Evolutionary conservation across 2,888 invertebrate genomes (phyloP), one percentile per base, ranked within the genome.

Genomic region (Eupelmus urozonus): DNA sequence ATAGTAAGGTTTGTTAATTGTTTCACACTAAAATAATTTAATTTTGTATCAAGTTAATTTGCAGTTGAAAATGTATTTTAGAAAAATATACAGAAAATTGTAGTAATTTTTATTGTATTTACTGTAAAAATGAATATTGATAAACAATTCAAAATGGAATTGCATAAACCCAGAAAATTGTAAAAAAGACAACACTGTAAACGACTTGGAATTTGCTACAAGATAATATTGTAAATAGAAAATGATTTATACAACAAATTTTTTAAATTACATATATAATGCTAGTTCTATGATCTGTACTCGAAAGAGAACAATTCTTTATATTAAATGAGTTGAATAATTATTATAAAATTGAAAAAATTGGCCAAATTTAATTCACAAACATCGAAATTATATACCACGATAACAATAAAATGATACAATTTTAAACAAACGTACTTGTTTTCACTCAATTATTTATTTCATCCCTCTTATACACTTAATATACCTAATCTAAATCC

Each of bases 221-320:
- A 65, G 18, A 65, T 70, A 69, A 67, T 67, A 66, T 62, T 80
- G 80, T 80, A 80, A 74, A 80, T 77, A 80, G 57, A 51, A 74
- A 69, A 65, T 71, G 66, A 80, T 80, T 80, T 80, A 67, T 80
- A 80, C 69, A 67, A 66, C 16, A 63, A 69, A 67, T 73, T 70
- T 80, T 78, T 79, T 65, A 73, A 76, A 80, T 76, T 57, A 49
- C 72, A 49, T 67, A 65, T 70, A 62, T 60, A 18, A 57, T 51
- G 20, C 16, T 77, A 69, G 18, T 60, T 63, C 16, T 42, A 60
- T 66, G 34, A 76, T 27, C 42, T 55, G 18, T 51, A 51, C 42
- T 23, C 4, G 42, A 71, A 34, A 65, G 18, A 53, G 59, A 40
- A 51, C 42, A 57, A 57, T 70, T 49, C 34, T 65, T 71, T 71